Evolutionary conservation across 1,140 invertebrate genomes (phyloP), one percentile per base, ranked within the genome.

Genomic region (Drosophila kikkawai): DNA sequence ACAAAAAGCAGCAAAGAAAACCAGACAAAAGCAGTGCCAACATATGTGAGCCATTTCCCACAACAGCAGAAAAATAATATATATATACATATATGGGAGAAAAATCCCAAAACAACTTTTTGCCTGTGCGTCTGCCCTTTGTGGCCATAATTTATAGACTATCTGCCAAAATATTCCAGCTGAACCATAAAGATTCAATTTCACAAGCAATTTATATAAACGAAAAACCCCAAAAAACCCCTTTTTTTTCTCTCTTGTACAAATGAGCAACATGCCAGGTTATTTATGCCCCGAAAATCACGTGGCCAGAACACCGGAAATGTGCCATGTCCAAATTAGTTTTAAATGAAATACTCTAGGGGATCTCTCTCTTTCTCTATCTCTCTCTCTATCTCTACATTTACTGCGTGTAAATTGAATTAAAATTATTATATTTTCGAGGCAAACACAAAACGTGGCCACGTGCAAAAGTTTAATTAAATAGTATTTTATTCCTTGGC

Each of bases 161-260:
- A 90, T 90, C 85, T 90, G 85, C 85, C 85, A 90, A 90, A 90
- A 90, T 90, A 90, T 90, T 90, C 85, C 85, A 90, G 85, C 85
- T 90, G 85, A 90, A 84, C 85, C 85, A 90, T 90, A 90, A 90
- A 90, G 85, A 90, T 90, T 90, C 85, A 90, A 90, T 90, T 90
- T 90, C 85, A 82, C 85, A 90, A 90, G 85, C 85, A 90, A 90
- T 90, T 90, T 90, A 90, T 90, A 90, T 90, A 70, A 80, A 75
- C 56, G 61, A 83, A 80, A 29, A 29, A 29, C 26, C 26, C 26
- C 26, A 6, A 6, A 6, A 29, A 74, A 45, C 22, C 34, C 26
- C 34, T 13, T 34, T 50, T 42, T 51, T 17, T 9, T 39, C n/a
- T 39, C n/a, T 48, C 0, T 44, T 65, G 36, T 41, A 71, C 83